Percentiles rank a stretch among this genome's conserved stretches.
Evolutionary conservation across 2,113 vertebrate species (phyloP).

Genomic region (Trichechus manatus): DNA sequence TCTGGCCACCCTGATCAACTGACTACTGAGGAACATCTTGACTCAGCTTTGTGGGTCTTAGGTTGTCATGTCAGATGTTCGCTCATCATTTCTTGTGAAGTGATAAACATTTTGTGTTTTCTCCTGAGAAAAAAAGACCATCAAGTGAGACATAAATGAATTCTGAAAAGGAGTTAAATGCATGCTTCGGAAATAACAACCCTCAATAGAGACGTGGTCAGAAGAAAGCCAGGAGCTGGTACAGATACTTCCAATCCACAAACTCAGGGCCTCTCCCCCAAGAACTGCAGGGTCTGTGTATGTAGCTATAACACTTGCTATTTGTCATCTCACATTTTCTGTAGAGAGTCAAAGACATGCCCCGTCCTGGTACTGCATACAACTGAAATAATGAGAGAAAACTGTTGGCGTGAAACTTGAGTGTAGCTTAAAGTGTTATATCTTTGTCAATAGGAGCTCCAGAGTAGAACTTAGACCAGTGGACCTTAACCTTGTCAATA

Average conservation of each 20-base stretch:
- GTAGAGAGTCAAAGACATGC: neutral
- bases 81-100: neutral
- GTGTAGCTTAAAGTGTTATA: neutral
- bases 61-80: neutral
- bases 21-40: neutral
- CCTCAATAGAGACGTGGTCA: neutral
- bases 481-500: slow-evolving; percentile 2
- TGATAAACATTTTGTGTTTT: neutral
- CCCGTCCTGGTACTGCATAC: neutral
- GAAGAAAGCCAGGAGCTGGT: neutral
- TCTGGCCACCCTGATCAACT: neutral
- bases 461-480: neutral
- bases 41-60: neutral
- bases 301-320: neutral
- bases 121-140: neutral
- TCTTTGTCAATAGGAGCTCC: neutral
- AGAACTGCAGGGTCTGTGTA: neutral
- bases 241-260: neutral
- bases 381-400: neutral
- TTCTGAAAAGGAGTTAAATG: slow-evolving; percentile 28
- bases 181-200: neutral
- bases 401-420: neutral
- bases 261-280: too few species aligned
- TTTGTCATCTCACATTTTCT: neutral
- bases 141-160: neutral